Percentiles rank a stretch among this genome's conserved stretches.
Conservation (phyloP, 2,797 vertebrate species). For the Lacerta bilineata region DNA sequence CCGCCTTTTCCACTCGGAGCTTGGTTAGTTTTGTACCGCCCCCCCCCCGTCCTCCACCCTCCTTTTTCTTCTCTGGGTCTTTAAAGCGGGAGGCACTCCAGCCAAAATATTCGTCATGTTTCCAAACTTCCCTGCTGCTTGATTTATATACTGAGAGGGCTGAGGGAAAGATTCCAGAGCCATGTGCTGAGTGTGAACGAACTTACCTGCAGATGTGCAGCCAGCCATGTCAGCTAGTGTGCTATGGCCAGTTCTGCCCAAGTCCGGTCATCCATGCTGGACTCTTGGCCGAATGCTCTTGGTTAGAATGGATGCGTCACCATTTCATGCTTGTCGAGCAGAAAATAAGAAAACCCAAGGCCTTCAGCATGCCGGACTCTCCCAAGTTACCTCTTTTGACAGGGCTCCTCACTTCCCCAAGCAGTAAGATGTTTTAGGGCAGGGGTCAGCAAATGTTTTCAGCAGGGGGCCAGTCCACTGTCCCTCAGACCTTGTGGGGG, state of each 20-base stretch:
- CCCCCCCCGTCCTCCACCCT: slow-evolving; percentile 46
- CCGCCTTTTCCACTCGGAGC: slow-evolving; percentile 75
- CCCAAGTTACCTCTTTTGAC: background rate
- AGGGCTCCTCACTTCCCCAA: background rate
- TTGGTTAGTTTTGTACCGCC: slow-evolving; percentile 72
- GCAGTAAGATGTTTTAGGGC: background rate
- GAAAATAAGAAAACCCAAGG: too few relatives aligned
- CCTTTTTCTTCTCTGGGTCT: slow-evolving; percentile 58
- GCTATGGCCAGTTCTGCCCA: background rate
- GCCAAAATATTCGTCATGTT: slow-evolving; percentile 80
- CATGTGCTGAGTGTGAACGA: slow-evolving; percentile 16
- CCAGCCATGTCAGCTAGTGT: background rate
- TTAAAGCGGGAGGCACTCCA: slow-evolving; percentile 73
- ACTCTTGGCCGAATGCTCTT: rapidly evolving
- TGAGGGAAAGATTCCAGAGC: slow-evolving; percentile 50
- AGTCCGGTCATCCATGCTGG: background rate
- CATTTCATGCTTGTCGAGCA: rapidly evolving
- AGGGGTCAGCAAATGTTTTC: too few relatives aligned
- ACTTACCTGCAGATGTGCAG: background rate
- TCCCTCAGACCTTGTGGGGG: too few relatives aligned
- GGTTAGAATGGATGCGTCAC: background rate
- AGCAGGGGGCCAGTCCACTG: too few relatives aligned
- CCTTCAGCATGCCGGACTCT: background rate
- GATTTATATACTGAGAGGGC: slow-evolving; percentile 71
- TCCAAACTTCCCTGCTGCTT: slow-evolving; percentile 77